Percentiles rank a stretch among this genome's conserved stretches.
Evolutionary conservation across 2,113 vertebrate genomes (phyloP).

Genomic region (Peromyscus polionotus): DNA sequence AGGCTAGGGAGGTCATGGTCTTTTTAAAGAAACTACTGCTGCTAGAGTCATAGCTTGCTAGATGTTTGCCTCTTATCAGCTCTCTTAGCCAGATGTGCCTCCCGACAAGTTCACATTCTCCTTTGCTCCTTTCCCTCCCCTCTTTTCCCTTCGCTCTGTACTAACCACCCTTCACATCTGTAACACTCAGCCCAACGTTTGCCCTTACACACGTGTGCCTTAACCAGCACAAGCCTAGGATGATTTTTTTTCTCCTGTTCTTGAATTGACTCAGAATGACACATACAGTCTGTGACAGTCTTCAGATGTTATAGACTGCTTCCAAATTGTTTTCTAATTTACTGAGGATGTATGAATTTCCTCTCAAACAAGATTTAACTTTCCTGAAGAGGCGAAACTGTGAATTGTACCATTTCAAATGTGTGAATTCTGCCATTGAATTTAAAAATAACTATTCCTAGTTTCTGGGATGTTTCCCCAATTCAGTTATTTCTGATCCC

Average conservation of each 20-base stretch:
- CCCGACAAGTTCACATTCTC: background rate
- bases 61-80: background rate
- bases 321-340: constrained; percentile 79
- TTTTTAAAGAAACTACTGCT: background rate
- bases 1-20: background rate
- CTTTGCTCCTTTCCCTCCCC: background rate
- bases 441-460: constrained; percentile 83
- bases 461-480: constrained; percentile 82
- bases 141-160: background rate
- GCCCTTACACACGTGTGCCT: background rate
- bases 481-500: constrained; percentile 83
- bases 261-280: constrained; percentile 12
- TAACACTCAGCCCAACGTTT: background rate
- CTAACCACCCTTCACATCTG: background rate
- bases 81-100: too few species aligned
- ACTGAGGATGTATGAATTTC: constrained; percentile 68
- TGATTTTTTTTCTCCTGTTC: constrained; percentile 18
- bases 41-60: background rate
- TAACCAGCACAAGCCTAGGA: background rate
- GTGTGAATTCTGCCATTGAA: constrained; percentile 79
- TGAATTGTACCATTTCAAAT: constrained; percentile 80
- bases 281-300: background rate
- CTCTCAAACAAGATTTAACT: constrained; percentile 76
- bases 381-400: constrained; percentile 77
- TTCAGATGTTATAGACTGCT: constrained; percentile 59